Conservation (phyloP, 1,140 invertebrate genomes). For the Limonius californicus region DNA sequence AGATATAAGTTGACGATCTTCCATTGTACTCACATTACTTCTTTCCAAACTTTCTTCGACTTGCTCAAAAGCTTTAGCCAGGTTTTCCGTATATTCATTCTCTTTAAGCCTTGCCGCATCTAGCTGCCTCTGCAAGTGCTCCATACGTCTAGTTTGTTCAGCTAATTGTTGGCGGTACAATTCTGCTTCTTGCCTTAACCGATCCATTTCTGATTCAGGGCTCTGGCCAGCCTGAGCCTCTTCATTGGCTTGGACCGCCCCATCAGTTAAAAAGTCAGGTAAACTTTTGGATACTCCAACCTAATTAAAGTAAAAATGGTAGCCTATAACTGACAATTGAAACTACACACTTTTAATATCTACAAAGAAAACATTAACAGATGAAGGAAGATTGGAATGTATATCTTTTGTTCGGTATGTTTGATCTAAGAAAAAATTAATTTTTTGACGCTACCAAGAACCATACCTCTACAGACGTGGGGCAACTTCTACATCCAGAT, state of each 20-base stretch:
- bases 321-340: too few species aligned
- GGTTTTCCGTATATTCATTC: constrained; percentile 51
- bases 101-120: constrained; percentile 49
- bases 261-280: constrained; percentile 70
- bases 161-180: constrained; percentile 50
- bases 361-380: too few species aligned
- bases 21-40: constrained; percentile 50
- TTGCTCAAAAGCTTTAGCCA: constrained; percentile 55
- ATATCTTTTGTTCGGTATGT: too few species aligned
- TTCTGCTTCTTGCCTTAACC: constrained; percentile 55
- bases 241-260: constrained; percentile 53
- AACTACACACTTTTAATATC: too few species aligned
- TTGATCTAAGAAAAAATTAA: too few species aligned
- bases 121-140: constrained; percentile 54
- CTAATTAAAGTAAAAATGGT: constrained; percentile 17
- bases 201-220: constrained; percentile 51
- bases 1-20: neutral
- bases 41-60: constrained; percentile 57
- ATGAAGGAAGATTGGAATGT: neutral
- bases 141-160: constrained; percentile 52
- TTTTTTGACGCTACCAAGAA: too few species aligned
- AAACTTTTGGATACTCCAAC: constrained; percentile 58
- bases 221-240: constrained; percentile 48
- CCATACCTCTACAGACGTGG: constrained; percentile 30
- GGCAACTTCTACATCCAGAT: constrained; percentile 31